Conservation (phyloP, 2,113 vertebrate species). For the Apeltes quadracus region DNA sequence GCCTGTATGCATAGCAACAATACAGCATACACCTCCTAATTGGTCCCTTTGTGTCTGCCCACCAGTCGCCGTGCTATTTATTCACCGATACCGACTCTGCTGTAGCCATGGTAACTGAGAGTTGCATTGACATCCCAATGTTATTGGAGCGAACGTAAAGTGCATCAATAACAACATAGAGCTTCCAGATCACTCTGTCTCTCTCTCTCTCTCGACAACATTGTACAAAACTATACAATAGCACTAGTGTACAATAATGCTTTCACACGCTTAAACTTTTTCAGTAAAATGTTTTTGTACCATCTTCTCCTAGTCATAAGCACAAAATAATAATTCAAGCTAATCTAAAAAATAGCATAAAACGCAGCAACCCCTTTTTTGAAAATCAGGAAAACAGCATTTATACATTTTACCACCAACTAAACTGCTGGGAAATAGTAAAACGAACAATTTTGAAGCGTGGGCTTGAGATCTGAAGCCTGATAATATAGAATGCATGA, state of each 20-base stretch:
- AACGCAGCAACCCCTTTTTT: not conserved
- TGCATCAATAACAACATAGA: constrained; percentile 47
- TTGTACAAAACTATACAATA: not conserved
- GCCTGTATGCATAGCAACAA: not conserved
- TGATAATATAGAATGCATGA: not conserved
- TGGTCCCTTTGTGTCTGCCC: constrained; percentile 63
- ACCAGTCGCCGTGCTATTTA: constrained; percentile 37
- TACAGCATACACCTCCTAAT: constrained; percentile 41
- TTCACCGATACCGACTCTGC: constrained; percentile 37
- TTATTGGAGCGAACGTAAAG: constrained; percentile 56
- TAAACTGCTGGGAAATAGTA: not conserved
- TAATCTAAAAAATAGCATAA: not conserved
- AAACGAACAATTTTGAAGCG: not conserved
- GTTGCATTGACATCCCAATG: constrained; percentile 48
- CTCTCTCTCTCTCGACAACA: too few relatives aligned
- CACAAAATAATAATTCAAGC: not conserved
- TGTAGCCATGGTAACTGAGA: constrained; percentile 72
- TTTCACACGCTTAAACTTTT: not conserved
- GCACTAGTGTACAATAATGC: not conserved
- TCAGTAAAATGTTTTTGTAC: not conserved
- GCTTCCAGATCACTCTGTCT: constrained; percentile 5
- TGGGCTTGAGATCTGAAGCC: not conserved
- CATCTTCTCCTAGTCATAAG: not conserved
- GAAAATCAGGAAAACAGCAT: not conserved
- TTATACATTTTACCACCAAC: not conserved